phyloP scores from a whole-genome alignment of 2,797 vertebrate genomes.

The Clarias laeviceps region DNA sequence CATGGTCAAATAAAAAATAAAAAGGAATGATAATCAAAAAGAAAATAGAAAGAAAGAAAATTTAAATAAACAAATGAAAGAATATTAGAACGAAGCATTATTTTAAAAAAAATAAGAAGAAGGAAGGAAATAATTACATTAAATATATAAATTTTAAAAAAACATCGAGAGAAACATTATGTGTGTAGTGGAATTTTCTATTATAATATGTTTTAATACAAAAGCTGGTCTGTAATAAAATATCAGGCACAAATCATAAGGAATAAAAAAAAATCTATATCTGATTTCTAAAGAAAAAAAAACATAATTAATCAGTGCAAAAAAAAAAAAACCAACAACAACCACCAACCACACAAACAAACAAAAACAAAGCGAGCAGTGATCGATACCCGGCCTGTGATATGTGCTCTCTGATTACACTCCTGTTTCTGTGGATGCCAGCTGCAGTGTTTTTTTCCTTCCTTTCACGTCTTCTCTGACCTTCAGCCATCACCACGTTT shows the following conservation, averaged over 20 bases:
- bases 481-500: conserved; percentile 36
- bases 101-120: background rate
- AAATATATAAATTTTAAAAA: background rate
- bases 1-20: background rate
- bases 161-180: too few relatives aligned
- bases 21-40: background rate
- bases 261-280: background rate
- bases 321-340: background rate
- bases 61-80: background rate
- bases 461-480: conserved; percentile 20
- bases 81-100: background rate
- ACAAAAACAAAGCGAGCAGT: background rate
- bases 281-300: background rate
- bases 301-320: background rate
- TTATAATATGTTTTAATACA: background rate
- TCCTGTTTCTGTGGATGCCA: conserved; percentile 18
- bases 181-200: too few relatives aligned
- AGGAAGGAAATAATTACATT: background rate
- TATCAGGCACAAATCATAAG: background rate
- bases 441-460: conserved; percentile 14
- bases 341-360: background rate
- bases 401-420: background rate
- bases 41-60: background rate
- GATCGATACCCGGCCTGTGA: background rate
- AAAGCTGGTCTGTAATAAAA: background rate